These are phyloP conservation scores for Phortica variegata DNA, from an alignment of 1,140 invertebrate genomes.

Conservation along the genomic window DNA sequence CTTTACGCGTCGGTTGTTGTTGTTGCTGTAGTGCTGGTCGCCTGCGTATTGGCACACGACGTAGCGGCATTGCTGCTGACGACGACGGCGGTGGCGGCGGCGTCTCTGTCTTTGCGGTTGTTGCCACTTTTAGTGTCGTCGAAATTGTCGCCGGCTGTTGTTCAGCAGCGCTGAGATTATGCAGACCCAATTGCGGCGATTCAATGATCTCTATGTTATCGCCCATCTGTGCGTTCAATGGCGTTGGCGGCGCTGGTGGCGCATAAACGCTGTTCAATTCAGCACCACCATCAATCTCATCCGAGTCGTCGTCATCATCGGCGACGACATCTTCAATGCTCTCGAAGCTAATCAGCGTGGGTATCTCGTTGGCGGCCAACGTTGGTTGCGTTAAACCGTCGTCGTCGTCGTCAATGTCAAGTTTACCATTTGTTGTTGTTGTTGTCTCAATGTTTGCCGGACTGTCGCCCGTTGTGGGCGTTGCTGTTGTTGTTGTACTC, in stretches of 20 bases:
- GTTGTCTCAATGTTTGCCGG: neutral
- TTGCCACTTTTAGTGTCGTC: constrained; percentile 14
- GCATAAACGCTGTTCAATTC: constrained; percentile 50
- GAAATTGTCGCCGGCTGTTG: constrained; percentile 12
- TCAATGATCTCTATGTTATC: constrained; percentile 45
- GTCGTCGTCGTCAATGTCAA: neutral
- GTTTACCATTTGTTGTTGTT: constrained; percentile 8
- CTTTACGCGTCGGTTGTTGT: neutral
- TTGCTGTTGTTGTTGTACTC: constrained; percentile 17
- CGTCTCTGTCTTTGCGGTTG: constrained; percentile 1
- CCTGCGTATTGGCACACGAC: constrained; percentile 12
- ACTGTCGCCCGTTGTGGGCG: constrained; percentile 13
- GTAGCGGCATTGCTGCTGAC: constrained; percentile 7
- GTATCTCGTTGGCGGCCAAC: constrained; percentile 5
- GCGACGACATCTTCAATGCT: neutral
- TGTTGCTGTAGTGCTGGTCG: constrained; percentile 3
- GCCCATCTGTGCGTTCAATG: constrained; percentile 2
- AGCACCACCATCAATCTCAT: constrained; percentile 10
- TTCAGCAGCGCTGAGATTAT: constrained; percentile 18
- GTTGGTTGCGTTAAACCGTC: too few species aligned
- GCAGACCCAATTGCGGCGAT: constrained; percentile 33
- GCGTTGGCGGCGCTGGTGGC: neutral
- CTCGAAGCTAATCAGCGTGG: neutral
- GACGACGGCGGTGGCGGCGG: constrained; percentile 5
- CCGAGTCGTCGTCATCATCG: constrained; percentile 6